These are phyloP conservation scores for Otus sunia DNA, from an alignment of 2,113 vertebrate genomes.

Conservation along the genomic window DNA sequence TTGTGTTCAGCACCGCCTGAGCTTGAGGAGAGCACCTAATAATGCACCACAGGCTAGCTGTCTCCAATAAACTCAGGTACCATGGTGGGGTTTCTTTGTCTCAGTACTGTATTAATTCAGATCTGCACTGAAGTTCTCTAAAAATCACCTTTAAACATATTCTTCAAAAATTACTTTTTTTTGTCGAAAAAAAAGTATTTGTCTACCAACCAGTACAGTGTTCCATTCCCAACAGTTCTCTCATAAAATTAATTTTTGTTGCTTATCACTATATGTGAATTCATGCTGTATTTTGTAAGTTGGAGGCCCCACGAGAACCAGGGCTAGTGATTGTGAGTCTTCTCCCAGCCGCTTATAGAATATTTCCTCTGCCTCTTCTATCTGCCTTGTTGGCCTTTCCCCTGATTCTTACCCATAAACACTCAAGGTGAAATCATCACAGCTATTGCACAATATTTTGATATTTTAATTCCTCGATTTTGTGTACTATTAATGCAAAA, in stretches of 20 bases:
- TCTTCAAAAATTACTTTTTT: neutral
- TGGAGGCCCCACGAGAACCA: too few species aligned
- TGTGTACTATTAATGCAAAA: neutral
- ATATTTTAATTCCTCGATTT: neutral
- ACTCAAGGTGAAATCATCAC: neutral
- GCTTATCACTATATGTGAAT: neutral
- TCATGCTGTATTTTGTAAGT: neutral
- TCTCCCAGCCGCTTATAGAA: too few species aligned
- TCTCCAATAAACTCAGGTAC: neutral
- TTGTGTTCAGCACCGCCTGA: neutral
- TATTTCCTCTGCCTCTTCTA: too few species aligned
- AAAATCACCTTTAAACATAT: neutral
- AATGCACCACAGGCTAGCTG: neutral
- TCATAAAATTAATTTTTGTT: neutral
- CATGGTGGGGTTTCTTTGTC: accelerated
- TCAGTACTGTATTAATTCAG: neutral
- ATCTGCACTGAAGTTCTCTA: neutral
- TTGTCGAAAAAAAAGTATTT: neutral
- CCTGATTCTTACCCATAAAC: too few species aligned
- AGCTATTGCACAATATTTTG: neutral
- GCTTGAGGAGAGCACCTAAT: neutral
- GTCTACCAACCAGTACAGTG: neutral
- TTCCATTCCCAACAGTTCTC: neutral
- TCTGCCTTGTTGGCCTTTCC: too few species aligned
- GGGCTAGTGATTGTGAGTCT: too few species aligned